These are phyloP conservation scores for Stegostoma tigrinum DNA, from an alignment of 2,113 vertebrate species.

Conservation along the genomic window DNA sequence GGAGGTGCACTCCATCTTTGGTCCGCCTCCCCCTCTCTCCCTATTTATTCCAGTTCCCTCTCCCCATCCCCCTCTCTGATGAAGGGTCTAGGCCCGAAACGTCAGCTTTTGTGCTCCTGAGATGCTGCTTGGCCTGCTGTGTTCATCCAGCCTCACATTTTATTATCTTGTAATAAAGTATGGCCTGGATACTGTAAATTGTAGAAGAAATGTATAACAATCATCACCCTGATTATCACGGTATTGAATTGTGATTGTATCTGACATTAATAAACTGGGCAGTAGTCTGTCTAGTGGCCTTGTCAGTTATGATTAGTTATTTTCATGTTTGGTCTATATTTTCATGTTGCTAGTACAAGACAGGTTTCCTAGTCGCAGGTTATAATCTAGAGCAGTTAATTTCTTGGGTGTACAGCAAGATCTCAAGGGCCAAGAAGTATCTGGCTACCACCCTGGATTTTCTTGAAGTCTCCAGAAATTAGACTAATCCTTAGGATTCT, in stretches of 20 bases:
- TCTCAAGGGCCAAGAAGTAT: not conserved
- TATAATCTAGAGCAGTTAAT: not conserved
- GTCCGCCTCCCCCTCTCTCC: no score
- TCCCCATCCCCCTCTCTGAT: no score
- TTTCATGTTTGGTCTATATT: not conserved
- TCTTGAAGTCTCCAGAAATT: not conserved
- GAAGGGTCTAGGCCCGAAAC: no score
- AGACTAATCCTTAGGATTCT: not conserved
- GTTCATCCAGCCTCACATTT: no score
- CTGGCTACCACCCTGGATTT: not conserved
- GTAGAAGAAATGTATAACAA: not conserved
- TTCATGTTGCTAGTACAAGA: not conserved
- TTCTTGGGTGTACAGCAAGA: not conserved
- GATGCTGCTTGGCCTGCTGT: no score
- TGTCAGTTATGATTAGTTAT: not conserved
- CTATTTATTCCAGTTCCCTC: no score
- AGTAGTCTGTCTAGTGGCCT: not conserved
- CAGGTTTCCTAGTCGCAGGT: not conserved
- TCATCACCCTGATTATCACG: not conserved
- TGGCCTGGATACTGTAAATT: not conserved
- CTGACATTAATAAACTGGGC: not conserved
- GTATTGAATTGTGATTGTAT: not conserved
- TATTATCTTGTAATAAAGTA: not conserved
- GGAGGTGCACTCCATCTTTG: no score
- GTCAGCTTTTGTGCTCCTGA: no score